Percentiles rank a stretch among this genome's conserved stretches.
phyloP scores from a whole-genome alignment of 2,888 invertebrate genomes.

The Agonopterix alstromeriana region DNA sequence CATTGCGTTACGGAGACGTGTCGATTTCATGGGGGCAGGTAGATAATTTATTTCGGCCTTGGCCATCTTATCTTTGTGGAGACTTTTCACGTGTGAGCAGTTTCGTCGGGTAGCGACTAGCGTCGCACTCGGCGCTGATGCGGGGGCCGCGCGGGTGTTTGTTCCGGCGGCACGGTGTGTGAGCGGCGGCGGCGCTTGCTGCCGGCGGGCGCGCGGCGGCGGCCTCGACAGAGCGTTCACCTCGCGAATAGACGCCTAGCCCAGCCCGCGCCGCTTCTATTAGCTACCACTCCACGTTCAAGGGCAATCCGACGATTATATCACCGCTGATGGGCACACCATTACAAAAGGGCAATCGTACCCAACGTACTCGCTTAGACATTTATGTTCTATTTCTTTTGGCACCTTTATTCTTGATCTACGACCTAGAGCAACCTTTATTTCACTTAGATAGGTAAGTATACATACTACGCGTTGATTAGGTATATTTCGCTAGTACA shows the following conservation, averaged over 20 bases:
- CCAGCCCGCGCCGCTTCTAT: constrained; percentile 35
- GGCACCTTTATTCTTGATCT: neutral
- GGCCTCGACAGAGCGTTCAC: constrained; percentile 69
- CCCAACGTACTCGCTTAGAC: neutral
- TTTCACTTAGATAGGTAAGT: too few relatives aligned
- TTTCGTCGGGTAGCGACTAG: constrained; percentile 6
- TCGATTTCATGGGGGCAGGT: constrained; percentile 15
- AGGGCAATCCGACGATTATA: constrained; percentile 54
- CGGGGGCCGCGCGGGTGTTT: constrained; percentile 17
- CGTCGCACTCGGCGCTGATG: constrained; percentile 4
- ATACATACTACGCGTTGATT: too few relatives aligned
- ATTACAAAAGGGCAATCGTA: too few relatives aligned
- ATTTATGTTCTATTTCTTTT: neutral
- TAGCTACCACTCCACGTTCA: constrained; percentile 50
- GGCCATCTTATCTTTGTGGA: neutral
- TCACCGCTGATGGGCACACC: constrained; percentile 25
- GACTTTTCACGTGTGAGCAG: constrained; percentile 17
- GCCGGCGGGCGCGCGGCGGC: constrained; percentile 29
- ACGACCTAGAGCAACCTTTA: neutral
- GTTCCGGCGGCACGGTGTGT: constrained; percentile 11
- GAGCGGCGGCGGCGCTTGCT: constrained; percentile 3
- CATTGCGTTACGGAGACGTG: constrained; percentile 9
- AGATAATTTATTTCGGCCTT: constrained; percentile 20
- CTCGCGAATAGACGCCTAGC: constrained; percentile 48
- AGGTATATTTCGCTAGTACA: too few relatives aligned